Conservation (phyloP, 2,888 invertebrate species). For the Holacanthella duospinosa region DNA sequence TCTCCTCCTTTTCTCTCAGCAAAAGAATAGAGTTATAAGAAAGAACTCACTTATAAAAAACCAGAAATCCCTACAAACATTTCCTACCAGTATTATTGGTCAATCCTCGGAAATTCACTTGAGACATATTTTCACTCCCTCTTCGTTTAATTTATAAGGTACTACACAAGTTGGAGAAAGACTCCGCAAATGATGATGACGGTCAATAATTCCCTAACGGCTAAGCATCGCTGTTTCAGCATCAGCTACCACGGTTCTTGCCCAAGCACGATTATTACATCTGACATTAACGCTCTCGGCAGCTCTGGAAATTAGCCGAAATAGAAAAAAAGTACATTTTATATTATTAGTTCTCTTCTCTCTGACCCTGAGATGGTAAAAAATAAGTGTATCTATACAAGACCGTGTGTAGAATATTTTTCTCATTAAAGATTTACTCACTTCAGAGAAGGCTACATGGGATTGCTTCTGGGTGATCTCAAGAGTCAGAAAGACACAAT, state of each 20-base stretch:
- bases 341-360: neutral
- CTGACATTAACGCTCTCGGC: neutral
- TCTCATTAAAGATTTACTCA: constrained; percentile 5
- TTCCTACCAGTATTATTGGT: neutral
- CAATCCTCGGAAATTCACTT: neutral
- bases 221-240: too few species aligned
- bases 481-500: neutral
- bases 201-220: neutral
- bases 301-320: neutral
- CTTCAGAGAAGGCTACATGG: neutral
- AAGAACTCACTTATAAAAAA: neutral
- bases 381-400: neutral
- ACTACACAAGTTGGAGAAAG: neutral
- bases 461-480: neutral
- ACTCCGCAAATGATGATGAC: neutral
- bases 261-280: neutral
- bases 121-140: neutral
- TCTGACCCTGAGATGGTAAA: neutral
- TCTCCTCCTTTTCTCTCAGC: neutral
- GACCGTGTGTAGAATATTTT: neutral
- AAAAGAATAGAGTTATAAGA: neutral
- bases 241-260: neutral
- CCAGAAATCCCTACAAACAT: neutral
- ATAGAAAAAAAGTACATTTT: neutral
- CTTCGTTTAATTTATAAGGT: neutral